These are phyloP conservation scores for Coryphaenoides rupestris DNA, from an alignment of 2,113 vertebrate species.

Conservation along the genomic window DNA sequence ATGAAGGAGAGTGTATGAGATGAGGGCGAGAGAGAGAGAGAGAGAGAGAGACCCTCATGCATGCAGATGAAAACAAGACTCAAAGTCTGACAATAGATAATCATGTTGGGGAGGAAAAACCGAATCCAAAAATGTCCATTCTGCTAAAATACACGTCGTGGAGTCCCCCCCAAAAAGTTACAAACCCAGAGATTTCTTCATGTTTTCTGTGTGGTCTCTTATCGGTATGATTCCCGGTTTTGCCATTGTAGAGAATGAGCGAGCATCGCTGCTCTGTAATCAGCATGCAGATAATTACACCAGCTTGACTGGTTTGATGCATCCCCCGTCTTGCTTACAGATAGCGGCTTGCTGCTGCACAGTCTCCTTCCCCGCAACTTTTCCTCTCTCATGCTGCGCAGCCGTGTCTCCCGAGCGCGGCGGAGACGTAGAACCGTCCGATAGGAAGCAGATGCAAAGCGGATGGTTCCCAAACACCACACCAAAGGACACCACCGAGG, in stretches of 20 bases:
- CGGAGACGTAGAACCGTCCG: background rate
- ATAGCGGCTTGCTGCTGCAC: no score
- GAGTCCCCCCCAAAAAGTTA: no score
- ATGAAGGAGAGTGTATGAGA: no score
- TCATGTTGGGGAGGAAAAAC: no score
- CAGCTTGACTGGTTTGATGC: constrained; percentile 19
- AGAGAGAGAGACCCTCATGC: background rate
- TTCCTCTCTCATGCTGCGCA: background rate
- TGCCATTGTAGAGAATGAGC: constrained; percentile 8
- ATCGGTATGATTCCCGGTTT: constrained; percentile 7
- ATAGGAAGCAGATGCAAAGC: background rate
- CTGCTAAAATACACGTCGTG: no score
- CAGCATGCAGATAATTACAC: constrained; percentile 13
- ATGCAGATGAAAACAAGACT: no score
- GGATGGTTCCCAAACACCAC: no score
- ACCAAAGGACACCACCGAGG: no score
- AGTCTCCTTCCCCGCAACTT: background rate
- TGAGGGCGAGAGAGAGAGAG: background rate
- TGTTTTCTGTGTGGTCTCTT: background rate
- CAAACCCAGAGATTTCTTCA: no score
- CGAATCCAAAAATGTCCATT: no score
- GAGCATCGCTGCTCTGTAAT: constrained; percentile 1
- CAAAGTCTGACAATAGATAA: no score
- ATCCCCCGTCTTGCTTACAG: constrained; percentile 18
- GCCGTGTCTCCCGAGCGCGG: background rate